A percentile compares a stretch with the other conserved stretches of the same genome.
These are phyloP conservation scores for Drosophila sucinea DNA, from an alignment of 1,140 invertebrate species.

Conservation along the genomic window DNA sequence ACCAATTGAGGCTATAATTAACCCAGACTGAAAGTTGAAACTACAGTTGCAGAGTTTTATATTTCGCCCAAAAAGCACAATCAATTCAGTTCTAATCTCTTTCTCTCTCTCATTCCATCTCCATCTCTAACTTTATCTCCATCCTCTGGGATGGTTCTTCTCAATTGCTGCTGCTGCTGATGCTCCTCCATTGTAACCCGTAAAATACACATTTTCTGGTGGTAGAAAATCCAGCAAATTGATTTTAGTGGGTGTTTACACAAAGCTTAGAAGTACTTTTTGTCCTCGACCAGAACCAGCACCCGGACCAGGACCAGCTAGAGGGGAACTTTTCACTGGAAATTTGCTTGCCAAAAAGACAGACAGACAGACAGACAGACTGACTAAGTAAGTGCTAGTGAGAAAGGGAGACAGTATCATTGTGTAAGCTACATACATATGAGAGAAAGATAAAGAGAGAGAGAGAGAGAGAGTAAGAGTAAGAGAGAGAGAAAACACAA, in stretches of 20 bases:
- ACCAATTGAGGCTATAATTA: constrained; percentile 12
- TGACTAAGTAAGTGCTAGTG: constrained; percentile 10
- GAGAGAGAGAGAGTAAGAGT: constrained; percentile 6
- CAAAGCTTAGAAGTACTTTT: constrained; percentile 77
- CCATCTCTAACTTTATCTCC: not conserved
- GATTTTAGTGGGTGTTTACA: constrained; percentile 83
- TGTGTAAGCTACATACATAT: constrained; percentile 7
- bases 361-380: constrained; percentile 23
- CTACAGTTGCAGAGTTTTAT: constrained; percentile 11
- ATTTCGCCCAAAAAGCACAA: constrained; percentile 24
- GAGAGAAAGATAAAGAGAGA: constrained; percentile 2
- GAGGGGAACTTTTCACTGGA: not conserved
- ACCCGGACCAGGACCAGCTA: constrained; percentile 34
- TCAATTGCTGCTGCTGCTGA: constrained; percentile 5
- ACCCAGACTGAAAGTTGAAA: constrained; percentile 3
- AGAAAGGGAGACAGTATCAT: constrained; percentile 5
- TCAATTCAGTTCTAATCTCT: constrained; percentile 21
- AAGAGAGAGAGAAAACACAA: constrained; percentile 16
- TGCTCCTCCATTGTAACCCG: constrained; percentile 60
- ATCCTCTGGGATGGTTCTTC: not conserved
- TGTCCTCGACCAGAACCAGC: constrained; percentile 33
- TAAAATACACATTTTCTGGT: constrained; percentile 81
- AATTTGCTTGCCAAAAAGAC: constrained; percentile 24
- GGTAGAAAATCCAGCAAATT: constrained; percentile 82
- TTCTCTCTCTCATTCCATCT: not conserved